Percentiles rank a stretch among this genome's conserved stretches.
These are phyloP conservation scores for Odontophorus gujanensis DNA, from an alignment of 2,113 vertebrate species.

Conservation along the genomic window DNA sequence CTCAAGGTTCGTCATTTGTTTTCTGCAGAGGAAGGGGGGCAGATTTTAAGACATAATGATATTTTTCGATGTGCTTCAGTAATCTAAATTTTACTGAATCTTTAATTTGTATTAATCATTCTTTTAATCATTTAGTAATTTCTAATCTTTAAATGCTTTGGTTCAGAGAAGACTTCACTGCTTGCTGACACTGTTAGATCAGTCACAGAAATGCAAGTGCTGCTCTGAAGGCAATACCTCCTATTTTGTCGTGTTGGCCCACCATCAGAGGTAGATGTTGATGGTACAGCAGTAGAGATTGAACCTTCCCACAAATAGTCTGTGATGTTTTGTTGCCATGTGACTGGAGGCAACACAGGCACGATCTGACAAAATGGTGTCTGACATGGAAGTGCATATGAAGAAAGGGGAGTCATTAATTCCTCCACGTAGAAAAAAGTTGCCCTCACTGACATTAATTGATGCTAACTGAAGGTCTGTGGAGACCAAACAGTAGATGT, in stretches of 20 bases:
- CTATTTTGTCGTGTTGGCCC: background rate
- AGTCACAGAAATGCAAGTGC: background rate
- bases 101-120: slow-evolving; percentile 22
- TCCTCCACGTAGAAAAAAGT: background rate
- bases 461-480: too few relatives aligned
- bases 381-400: background rate
- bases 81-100: slow-evolving; percentile 51
- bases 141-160: slow-evolving; percentile 25
- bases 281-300: background rate
- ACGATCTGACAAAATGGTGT: background rate
- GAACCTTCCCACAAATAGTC: background rate
- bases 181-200: background rate
- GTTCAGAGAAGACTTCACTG: slow-evolving; percentile 2
- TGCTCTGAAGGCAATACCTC: background rate
- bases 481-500: too few relatives aligned
- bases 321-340: background rate
- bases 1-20: background rate
- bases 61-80: background rate
- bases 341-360: background rate
- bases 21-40: accelerated
- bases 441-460: too few relatives aligned
- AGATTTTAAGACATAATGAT: background rate
- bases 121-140: slow-evolving; percentile 40
- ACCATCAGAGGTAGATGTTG: too few relatives aligned
- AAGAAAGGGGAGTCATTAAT: background rate